phyloP scores from a whole-genome alignment of 2,888 invertebrate genomes.

The Sipha maydis region DNA sequence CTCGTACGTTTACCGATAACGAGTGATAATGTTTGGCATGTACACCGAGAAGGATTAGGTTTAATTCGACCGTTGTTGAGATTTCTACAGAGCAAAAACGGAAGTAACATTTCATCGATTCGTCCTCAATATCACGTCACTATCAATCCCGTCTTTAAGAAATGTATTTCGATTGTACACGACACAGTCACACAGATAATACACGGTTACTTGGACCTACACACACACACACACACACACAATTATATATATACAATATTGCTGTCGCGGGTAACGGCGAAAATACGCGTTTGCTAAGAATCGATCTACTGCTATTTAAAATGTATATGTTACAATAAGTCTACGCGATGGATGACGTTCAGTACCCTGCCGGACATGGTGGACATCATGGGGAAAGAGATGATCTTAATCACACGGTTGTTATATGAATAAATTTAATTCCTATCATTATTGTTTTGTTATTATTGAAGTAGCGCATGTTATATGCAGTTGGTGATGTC shows the following conservation, averaged over 20 bases:
- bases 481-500: conserved; percentile 51
- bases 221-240: background rate
- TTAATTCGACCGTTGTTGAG: no score
- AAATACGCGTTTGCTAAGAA: background rate
- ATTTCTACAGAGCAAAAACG: no score
- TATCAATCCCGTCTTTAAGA: no score
- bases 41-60: no score
- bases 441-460: background rate
- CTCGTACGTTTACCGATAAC: no score
- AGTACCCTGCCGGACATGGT: background rate
- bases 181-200: no score
- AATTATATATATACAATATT: background rate
- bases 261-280: background rate
- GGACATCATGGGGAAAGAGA: background rate
- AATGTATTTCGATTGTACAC: no score
- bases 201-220: no score
- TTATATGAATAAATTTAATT: background rate
- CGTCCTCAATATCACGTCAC: no score
- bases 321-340: background rate
- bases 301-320: background rate
- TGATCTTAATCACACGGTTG: background rate
- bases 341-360: background rate
- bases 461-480: background rate
- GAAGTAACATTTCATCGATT: no score
- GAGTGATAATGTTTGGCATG: no score